These are phyloP conservation scores for Nowickia ferox DNA, from an alignment of 2,888 invertebrate genomes.

Conservation along the genomic window DNA sequence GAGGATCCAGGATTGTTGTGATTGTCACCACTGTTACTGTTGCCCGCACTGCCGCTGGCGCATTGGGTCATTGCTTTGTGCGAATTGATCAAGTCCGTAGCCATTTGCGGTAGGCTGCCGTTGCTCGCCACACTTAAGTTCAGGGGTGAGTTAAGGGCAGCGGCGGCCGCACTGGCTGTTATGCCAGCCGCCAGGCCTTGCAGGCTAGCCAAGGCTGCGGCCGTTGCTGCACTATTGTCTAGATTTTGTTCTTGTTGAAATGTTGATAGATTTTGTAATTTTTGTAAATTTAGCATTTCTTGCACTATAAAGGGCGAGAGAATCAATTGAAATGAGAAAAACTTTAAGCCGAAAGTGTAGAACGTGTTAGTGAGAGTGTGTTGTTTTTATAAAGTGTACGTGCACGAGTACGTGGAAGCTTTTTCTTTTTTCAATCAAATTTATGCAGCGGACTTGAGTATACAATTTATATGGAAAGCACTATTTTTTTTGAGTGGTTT, in stretches of 20 bases:
- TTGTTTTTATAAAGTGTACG: too few species aligned
- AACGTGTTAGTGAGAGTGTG: conserved; percentile 27
- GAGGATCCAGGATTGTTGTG: conserved; percentile 60
- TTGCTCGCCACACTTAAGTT: conserved; percentile 90
- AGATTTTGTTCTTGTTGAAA: conserved; percentile 85
- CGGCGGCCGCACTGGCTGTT: conserved; percentile 82
- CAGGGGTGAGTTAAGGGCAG: conserved; percentile 91
- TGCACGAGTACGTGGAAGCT: too few species aligned
- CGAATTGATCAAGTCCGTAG: conserved; percentile 59
- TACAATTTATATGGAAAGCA: too few species aligned
- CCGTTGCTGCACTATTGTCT: conserved; percentile 84
- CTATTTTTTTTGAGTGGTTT: too few species aligned
- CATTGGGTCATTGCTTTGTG: conserved; percentile 76
- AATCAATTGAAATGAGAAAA: conserved; percentile 71
- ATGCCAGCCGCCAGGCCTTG: conserved; percentile 84
- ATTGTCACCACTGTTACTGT: conserved; percentile 65
- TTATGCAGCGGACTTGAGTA: too few species aligned
- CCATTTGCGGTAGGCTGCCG: conserved; percentile 61
- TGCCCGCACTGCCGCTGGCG: conserved; percentile 62
- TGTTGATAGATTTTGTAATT: conserved; percentile 91
- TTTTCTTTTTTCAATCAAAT: not conserved
- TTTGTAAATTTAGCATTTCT: conserved; percentile 84
- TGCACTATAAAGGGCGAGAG: conserved; percentile 79
- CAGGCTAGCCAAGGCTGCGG: conserved; percentile 87
- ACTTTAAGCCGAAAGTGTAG: conserved; percentile 26